Conservation (phyloP, 2,113 vertebrate genomes). For the Psittacus erithacus region DNA sequence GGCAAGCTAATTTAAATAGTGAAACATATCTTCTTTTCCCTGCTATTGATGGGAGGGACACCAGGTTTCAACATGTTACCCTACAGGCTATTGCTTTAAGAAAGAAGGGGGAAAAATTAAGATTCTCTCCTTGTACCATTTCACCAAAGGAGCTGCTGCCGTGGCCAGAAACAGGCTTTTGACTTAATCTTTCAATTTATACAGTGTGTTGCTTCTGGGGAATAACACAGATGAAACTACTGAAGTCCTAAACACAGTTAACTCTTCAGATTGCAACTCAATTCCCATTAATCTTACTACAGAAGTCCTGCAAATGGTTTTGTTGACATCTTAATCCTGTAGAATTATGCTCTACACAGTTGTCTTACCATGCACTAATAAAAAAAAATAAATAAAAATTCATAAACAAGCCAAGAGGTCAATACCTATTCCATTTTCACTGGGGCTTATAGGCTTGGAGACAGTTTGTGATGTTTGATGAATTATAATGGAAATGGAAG, state of each 20-base stretch:
- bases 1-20: background rate
- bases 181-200: background rate
- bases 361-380: background rate
- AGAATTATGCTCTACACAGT: background rate
- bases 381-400: background rate
- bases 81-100: background rate
- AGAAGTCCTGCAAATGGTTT: background rate
- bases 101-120: background rate
- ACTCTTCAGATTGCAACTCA: background rate
- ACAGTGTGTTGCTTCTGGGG: background rate
- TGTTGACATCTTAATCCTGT: background rate
- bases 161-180: background rate
- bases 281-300: background rate
- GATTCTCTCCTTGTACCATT: background rate
- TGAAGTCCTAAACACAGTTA: background rate
- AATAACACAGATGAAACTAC: background rate
- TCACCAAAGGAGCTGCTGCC: background rate
- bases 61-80: background rate
- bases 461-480: background rate
- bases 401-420: background rate
- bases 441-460: background rate
- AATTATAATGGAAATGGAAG: background rate
- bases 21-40: background rate
- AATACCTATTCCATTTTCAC: background rate
- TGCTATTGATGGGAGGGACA: background rate